phyloP scores from a whole-genome alignment of 1,140 invertebrate species.

The Gryon sp. region DNA sequence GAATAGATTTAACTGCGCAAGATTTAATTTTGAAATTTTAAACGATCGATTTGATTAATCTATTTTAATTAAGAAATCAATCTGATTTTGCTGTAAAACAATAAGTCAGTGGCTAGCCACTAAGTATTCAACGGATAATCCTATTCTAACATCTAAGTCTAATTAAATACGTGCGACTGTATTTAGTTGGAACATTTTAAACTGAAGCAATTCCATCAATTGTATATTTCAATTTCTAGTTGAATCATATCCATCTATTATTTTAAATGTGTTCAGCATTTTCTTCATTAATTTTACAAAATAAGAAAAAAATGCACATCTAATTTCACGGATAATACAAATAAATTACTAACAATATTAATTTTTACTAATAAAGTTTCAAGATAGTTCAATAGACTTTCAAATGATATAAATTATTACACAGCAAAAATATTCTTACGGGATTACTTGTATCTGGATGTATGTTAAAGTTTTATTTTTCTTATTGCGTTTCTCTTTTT shows the following conservation, averaged over 20 bases:
- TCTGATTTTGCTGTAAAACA: conserved; percentile 8
- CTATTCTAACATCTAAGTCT: no score
- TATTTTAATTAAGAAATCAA: conserved; percentile 26
- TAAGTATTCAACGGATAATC: conserved; percentile 2
- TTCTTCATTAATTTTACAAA: no score
- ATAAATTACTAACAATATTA: no score
- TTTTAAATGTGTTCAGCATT: no score
- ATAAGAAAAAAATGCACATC: no score
- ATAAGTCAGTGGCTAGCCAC: conserved; percentile 11
- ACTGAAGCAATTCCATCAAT: no score
- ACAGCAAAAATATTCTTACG: conserved; percentile 26
- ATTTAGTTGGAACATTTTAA: no score
- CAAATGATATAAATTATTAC: conserved; percentile 34
- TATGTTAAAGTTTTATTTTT: conserved; percentile 33
- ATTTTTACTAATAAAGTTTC: background rate
- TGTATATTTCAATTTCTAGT: no score
- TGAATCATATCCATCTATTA: no score
- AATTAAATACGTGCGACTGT: no score
- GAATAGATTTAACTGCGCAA: background rate
- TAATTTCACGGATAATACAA: no score
- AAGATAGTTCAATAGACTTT: conserved; percentile 1
- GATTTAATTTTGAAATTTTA: conserved; percentile 6
- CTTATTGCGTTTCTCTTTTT: conserved; percentile 33
- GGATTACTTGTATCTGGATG: conserved; percentile 16
- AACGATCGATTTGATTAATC: conserved; percentile 20